phyloP scores from a whole-genome alignment of 1,140 invertebrate species.

The Drosophila dunni region DNA sequence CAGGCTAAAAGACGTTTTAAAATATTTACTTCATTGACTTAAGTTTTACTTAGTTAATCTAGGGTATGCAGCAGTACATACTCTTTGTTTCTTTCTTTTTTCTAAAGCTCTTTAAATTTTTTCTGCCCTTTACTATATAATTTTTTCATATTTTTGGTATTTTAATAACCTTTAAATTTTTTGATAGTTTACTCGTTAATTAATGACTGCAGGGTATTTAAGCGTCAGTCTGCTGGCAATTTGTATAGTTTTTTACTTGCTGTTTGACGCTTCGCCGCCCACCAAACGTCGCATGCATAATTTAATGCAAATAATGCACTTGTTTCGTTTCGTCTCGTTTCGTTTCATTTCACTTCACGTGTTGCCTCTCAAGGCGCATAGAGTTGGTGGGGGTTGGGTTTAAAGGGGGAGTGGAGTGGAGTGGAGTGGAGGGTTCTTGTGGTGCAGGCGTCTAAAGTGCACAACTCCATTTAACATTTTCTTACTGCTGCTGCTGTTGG shows the following conservation, averaged over 20 bases:
- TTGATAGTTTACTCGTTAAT: background rate
- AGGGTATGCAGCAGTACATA: too few species aligned
- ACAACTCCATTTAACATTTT: constrained; percentile 77
- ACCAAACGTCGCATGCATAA: constrained; percentile 71
- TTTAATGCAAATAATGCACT: constrained; percentile 83
- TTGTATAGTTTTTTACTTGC: constrained; percentile 31
- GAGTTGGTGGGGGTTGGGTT: background rate
- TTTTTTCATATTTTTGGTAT: background rate
- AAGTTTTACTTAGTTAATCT: too few species aligned
- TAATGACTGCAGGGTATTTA: constrained; percentile 15
- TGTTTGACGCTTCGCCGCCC: constrained; percentile 50
- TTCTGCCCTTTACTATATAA: too few species aligned
- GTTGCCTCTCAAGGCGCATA: constrained; percentile 35
- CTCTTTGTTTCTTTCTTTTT: too few species aligned
- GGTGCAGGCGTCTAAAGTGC: constrained; percentile 50
- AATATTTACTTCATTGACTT: too few species aligned
- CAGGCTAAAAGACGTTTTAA: too few species aligned
- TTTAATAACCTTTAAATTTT: background rate
- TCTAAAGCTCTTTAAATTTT: too few species aligned
- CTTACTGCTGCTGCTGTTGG: constrained; percentile 47
- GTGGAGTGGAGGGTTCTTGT: constrained; percentile 6
- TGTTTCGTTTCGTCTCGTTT: constrained; percentile 75
- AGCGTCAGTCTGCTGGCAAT: background rate
- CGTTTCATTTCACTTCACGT: constrained; percentile 80
- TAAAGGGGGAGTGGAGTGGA: background rate